A percentile compares a stretch with the other conserved stretches of the same genome.
These are phyloP conservation scores for Actinostola sp. DNA, from an alignment of 92 coral and sea anemone species.

Conservation along the genomic window DNA sequence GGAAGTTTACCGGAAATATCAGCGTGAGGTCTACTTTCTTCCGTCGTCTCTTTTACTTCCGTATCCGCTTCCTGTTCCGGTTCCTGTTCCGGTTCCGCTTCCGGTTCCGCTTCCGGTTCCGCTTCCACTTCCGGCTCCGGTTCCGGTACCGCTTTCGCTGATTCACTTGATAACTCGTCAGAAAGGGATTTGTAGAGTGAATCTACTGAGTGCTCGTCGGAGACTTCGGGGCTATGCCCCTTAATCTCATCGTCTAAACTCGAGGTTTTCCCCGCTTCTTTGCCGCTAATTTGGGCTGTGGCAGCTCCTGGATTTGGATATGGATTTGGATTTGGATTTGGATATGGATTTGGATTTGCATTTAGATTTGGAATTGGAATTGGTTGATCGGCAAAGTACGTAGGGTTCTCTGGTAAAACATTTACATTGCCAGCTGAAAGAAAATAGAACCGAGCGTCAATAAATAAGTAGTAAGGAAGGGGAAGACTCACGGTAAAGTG, in stretches of 20 bases:
- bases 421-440: slow-evolving; percentile 16
- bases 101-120: too few species aligned
- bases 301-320: background rate
- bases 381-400: slow-evolving; percentile 24
- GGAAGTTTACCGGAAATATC: slow-evolving; percentile 78
- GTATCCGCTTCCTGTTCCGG: too few species aligned
- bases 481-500: too few species aligned
- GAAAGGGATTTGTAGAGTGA: slow-evolving; percentile 55
- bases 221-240: slow-evolving; percentile 29
- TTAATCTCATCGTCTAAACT: slow-evolving; percentile 50
- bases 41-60: slow-evolving; percentile 23
- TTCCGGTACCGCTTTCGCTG: too few species aligned
- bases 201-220: slow-evolving; percentile 61
- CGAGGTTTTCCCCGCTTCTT: slow-evolving; percentile 28
- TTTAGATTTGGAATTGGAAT: too few species aligned
- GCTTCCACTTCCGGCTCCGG: too few species aligned
- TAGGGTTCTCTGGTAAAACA: slow-evolving; percentile 20
- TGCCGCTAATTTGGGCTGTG: slow-evolving; percentile 30
- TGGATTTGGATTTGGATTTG: too few species aligned
- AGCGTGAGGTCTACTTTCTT: slow-evolving; percentile 37
- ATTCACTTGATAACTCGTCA: slow-evolving; percentile 36
- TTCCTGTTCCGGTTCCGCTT: too few species aligned
- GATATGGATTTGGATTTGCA: too few species aligned
- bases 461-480: too few species aligned
- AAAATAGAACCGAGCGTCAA: background rate